A percentile compares a stretch with the other conserved stretches of the same genome.
Conservation (phyloP, 2,797 vertebrate genomes). For the Sciurus vulgaris region DNA sequence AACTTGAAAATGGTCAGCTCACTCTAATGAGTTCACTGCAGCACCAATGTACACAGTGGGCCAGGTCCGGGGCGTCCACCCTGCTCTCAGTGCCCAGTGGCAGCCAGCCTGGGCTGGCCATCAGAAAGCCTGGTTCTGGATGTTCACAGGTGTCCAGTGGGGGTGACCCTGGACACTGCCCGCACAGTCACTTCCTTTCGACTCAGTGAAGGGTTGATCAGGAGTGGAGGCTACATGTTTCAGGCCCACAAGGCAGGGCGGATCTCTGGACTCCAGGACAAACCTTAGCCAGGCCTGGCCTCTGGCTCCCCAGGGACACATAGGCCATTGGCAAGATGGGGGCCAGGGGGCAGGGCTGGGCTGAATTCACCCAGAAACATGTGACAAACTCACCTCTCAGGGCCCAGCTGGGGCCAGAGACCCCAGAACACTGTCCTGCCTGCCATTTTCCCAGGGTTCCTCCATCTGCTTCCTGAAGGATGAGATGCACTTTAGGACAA, state of each 20-base stretch:
- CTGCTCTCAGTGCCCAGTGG: not conserved
- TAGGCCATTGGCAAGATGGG: not conserved
- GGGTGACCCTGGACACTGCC: no score
- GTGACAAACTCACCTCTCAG: not conserved
- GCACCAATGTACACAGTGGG: not conserved
- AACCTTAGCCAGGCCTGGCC: not conserved
- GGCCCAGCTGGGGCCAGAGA: accelerated
- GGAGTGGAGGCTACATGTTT: not conserved
- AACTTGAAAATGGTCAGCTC: conserved; percentile 70
- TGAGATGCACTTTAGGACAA: accelerated
- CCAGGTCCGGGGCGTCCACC: not conserved
- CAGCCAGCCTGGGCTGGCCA: accelerated
- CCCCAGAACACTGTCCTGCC: not conserved
- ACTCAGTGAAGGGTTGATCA: accelerated
- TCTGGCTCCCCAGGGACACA: not conserved
- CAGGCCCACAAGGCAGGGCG: not conserved
- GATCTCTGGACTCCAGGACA: not conserved
- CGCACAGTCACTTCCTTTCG: not conserved
- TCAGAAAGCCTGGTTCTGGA: not conserved
- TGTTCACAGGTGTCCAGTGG: accelerated
- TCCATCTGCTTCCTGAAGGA: accelerated
- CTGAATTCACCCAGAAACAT: not conserved
- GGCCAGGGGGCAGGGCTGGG: no score
- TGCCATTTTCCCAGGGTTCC: accelerated
- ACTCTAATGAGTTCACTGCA: conserved; percentile 46